Evolutionary conservation across 2,113 vertebrate genomes (phyloP).

Genomic region (western clawed frog (Xenopus tropicalis)): UCB_Xtro_10.0 CM004450.2:89350501-89351000

Average conservation of each 20-base stretch:
- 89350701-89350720: conserved; percentile 1
- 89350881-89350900: no score
- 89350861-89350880: no score
- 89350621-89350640: conserved; percentile 41
- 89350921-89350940: no score
- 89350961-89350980: no score
- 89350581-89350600: conserved; percentile 34
- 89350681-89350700: background rate
- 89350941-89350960: no score
- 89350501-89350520: no score
- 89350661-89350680: conserved; percentile 32
- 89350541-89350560: conserved; percentile 20
- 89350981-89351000: no score
- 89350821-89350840: background rate
- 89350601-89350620: conserved; percentile 32
- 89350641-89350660: conserved; percentile 24
- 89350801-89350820: background rate
- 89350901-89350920: no score
- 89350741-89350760: background rate
- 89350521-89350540: background rate
- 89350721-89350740: conserved; percentile 9
- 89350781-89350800: background rate
- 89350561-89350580: conserved; percentile 44
- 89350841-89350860: conserved; percentile 1
- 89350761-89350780: background rate